Evolutionary conservation across 2,888 invertebrate species (phyloP), one percentile per base, ranked within the genome.

Genomic region (Apomyelois bistriatella): DNA sequence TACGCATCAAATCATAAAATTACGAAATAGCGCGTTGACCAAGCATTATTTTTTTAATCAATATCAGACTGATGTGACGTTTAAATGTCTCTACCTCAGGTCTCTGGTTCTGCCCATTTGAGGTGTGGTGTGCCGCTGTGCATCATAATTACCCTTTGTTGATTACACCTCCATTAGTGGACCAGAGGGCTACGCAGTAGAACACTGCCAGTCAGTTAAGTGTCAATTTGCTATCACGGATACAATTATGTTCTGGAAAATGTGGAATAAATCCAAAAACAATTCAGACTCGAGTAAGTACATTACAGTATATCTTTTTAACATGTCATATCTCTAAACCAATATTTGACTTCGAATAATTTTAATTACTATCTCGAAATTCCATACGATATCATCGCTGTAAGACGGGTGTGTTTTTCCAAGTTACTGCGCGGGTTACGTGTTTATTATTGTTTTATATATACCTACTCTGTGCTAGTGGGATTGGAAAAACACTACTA

Each of bases 141-240:
- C 56, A 66, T 68, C 53, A 50, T 60, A 64, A 66, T 60, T 58
- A 53, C 42, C 53, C 58, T 57, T 62, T 60, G 54, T 57, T 60
- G 56, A 58, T 64, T 43, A 40, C 46, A 30, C 49, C 38, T 30
- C 16, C 37, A 51, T 56, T 40, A 37, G 49, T 48, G 22, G 37
- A 36, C 38, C 54, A 56, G 54, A 8, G 15, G 15, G 10, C 40
- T 53, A 51, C 32, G 15, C 16, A 30, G 32, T 22, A 22, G n/a
- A n/a, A n/a, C 37, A 22, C 17, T 10, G 28, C 5, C 12, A 28
- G 12, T 37, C 37, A 22, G 28, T 40, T 16, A 16, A 40, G 13
- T 12, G 22, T 0, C 22, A 22, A 38, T 48, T 48, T 32, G 2
- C 8, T 32, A 32, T 9, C 28, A 7, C 22, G 37, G 28, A 37